Evolutionary conservation across 2,113 vertebrate genomes (phyloP), one percentile per base, ranked within the genome.

Genomic region (Nansenia antarctica): DNA sequence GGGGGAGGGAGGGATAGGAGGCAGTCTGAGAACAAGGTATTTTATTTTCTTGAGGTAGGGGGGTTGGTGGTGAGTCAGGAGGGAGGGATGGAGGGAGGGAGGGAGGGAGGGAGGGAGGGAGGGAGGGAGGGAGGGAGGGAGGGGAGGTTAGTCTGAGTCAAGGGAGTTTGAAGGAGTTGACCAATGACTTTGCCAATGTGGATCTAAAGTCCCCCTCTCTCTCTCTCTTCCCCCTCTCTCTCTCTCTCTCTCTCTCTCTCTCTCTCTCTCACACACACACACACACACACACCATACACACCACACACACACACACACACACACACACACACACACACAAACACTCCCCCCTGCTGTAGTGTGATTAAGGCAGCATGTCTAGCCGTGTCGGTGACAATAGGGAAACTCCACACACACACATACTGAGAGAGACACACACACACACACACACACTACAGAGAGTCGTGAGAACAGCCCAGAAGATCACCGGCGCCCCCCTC

Each of bases 341-440:
- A n/a, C n/a, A n/a, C 53, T 11, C 9, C 22, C 29, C 8, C 15
- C 55, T 55, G 45, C 18, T 49, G 4, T 27, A 57, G 12, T 18
- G 29, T 31, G 54, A 24, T 57, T 34, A 35, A 60, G 31, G 31
- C n/a, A 60, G 30, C 31, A 34, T 65, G 62, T 65, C 26, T 35
- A 29, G 22, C 26, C 22, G 27, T 42, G 15, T 42, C 26, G 27
- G 47, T 30, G 45, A 32, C 47, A 18, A 59, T 31, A n/a, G 63
- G 69, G 74, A 64, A 63, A 68, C 63, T 76, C 47, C 49, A 9
- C 31, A n/a, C n/a, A n/a, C n/a, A n/a, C n/a, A n/a, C n/a, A n/a
- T n/a, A n/a, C n/a, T n/a, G n/a, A n/a, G n/a, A n/a, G n/a, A n/a
- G n/a, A n/a, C n/a, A n/a, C n/a, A n/a, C n/a, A n/a, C n/a, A n/a